These are phyloP conservation scores for Astropecten irregularis DNA, from an alignment of 53 echinoderm and acorn worm species.

Conservation along the genomic window DNA sequence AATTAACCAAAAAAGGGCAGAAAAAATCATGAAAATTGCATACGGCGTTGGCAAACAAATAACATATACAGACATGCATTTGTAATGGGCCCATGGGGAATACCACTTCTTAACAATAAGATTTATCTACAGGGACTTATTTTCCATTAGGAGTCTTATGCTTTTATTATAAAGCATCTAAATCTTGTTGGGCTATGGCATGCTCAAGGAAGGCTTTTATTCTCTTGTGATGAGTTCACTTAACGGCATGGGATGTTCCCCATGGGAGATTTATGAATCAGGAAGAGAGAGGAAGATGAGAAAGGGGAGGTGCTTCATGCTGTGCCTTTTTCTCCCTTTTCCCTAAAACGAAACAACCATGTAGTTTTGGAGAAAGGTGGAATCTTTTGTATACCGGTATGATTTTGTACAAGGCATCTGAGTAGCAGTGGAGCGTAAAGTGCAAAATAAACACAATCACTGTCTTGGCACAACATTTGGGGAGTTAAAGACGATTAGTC, in stretches of 20 bases:
- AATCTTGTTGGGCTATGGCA: background rate
- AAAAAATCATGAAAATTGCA: background rate
- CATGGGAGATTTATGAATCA: background rate
- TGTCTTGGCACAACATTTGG: background rate
- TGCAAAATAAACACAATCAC: conserved; percentile 37
- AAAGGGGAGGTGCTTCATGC: too few species aligned
- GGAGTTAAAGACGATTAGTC: conserved; percentile 20
- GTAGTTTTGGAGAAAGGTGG: background rate
- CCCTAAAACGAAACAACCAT: background rate
- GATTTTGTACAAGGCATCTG: background rate
- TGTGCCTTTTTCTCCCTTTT: background rate
- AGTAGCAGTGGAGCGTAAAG: background rate
- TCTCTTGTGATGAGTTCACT: conserved; percentile 38
- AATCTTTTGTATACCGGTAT: conserved; percentile 23
- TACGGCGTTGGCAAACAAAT: background rate
- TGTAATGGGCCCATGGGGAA: conserved; percentile 38
- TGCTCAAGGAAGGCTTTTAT: background rate
- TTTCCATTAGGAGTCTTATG: conserved; percentile 26
- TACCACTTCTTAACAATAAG: conserved; percentile 9
- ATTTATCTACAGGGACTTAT: conserved; percentile 19
- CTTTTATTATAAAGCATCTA: conserved; percentile 19
- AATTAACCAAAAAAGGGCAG: background rate
- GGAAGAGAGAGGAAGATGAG: background rate
- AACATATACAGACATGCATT: conserved; percentile 33
- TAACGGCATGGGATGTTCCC: conserved; percentile 23